Evolutionary conservation across 2,888 invertebrate genomes (phyloP).

Genomic region (Pyralis farinalis): DNA sequence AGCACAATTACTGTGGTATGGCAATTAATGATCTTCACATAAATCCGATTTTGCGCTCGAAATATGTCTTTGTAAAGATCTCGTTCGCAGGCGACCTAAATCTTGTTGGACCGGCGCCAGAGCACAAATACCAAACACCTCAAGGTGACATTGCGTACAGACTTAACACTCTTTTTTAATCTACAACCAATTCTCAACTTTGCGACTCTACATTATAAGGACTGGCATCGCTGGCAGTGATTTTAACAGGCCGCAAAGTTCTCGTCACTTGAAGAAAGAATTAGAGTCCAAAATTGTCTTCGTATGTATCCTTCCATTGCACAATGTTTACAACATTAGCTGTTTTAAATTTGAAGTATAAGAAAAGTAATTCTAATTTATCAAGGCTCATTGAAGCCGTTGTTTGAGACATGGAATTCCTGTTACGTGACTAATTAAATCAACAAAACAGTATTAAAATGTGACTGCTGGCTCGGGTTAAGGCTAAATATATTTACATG

Average conservation of each 20-base stretch:
- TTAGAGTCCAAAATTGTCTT: neutral
- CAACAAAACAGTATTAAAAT: no score
- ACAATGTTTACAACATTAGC: neutral
- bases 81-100: slow-evolving; percentile 49
- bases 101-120: slow-evolving; percentile 57
- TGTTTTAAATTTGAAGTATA: no score
- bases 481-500: no score
- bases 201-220: neutral
- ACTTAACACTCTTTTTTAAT: neutral
- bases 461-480: no score
- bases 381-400: no score
- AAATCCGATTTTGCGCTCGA: slow-evolving; percentile 7
- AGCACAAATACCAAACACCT: slow-evolving; percentile 51
- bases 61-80: slow-evolving; percentile 10
- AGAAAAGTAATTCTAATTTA: no score
- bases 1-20: no score
- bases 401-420: no score
- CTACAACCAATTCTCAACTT: slow-evolving; percentile 3
- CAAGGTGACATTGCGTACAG: slow-evolving; percentile 58
- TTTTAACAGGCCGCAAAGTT: neutral
- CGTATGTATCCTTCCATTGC: neutral
- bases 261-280: neutral
- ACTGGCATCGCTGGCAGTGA: neutral
- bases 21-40: slow-evolving; percentile 3
- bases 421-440: no score